phyloP scores from a whole-genome alignment of 2,888 invertebrate genomes.

The Axea sp. region DNA sequence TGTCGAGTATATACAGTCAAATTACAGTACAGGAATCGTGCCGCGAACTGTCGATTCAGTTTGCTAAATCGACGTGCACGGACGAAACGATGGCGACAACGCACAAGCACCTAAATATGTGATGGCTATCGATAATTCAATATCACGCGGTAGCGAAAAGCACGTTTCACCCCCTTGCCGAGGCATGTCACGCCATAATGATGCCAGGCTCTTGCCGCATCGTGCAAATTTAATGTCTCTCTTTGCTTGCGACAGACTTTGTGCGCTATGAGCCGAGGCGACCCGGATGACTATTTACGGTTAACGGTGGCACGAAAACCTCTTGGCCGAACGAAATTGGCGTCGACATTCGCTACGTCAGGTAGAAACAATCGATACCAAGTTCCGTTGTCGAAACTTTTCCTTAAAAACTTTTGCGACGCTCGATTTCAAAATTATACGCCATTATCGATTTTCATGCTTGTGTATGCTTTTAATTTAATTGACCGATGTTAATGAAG shows the following conservation, averaged over 20 bases:
- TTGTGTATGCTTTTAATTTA: too few relatives aligned
- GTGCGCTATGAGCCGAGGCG: conserved; percentile 59
- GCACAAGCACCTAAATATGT: conserved; percentile 71
- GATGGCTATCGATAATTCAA: conserved; percentile 76
- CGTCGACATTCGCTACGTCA: conserved; percentile 54
- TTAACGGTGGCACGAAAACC: conserved; percentile 62
- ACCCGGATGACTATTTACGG: conserved; percentile 61
- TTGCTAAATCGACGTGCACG: conserved; percentile 50
- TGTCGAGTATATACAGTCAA: conserved; percentile 53
- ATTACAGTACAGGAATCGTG: conserved; percentile 57
- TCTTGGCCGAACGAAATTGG: conserved; percentile 58
- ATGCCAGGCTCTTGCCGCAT: conserved; percentile 58
- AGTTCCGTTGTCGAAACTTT: conserved; percentile 46
- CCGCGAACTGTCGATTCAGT: conserved; percentile 57
- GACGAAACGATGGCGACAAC: conserved; percentile 66
- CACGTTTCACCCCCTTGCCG: conserved; percentile 64
- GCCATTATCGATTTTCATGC: not conserved
- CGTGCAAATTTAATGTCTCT: conserved; percentile 66
- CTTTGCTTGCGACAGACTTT: conserved; percentile 61
- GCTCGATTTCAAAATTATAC: not conserved
- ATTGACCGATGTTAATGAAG: too few relatives aligned
- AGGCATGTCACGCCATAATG: conserved; percentile 69
- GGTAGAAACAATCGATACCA: conserved; percentile 63
- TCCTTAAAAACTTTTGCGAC: conserved; percentile 32
- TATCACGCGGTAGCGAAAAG: conserved; percentile 67